Evolutionary conservation across 2,888 invertebrate genomes (phyloP), one percentile per base, ranked within the genome.

Genomic region (Lumbricus terrestris): DNA sequence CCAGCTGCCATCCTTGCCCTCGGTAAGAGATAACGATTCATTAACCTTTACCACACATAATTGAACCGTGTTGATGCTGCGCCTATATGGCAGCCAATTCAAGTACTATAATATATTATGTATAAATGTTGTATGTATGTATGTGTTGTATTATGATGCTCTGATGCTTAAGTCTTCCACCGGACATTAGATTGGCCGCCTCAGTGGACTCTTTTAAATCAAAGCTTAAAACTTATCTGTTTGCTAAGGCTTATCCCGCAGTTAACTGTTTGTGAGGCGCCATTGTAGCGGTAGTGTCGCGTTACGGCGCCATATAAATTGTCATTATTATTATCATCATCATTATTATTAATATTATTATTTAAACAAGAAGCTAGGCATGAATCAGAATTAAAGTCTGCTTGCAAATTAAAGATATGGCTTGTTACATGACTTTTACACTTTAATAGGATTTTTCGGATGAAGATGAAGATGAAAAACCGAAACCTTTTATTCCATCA

Each of bases 381-480:
- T 29, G 23, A 54, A 54, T 29, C 4, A 8, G 54, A 54, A 54
- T 29, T 54, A 29, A 23, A 29, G 54, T 54, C 23, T 54, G 54
- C 23, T 54, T 54, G 54, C 4, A 54, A 29, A 54, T 54, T 6
- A 29, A 54, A 5, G 23, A 29, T 54, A 54, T 29, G 29, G 29
- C 23, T 37, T 82, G 83, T 18, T 20, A 23, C n/a, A n/a, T n/a
- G n/a, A 35, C 37, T 37, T 37, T 35, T n/a, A 33, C 82, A 38
- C n/a, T 40, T 33, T 34, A 29, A 5, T 33, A 90, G 83, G 82
- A 42, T 47, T 42, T 83, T 20, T 90, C 90, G 29, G 90, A 90
- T 37, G 90, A 90, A 16, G 90, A 90, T 42, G 40, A 90, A 47
- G 69, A 29, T 20, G 47, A 42, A 29, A 82, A 89, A 82, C 89